phyloP scores from a whole-genome alignment of 2,888 invertebrate genomes.

The Patella caerulea region DNA sequence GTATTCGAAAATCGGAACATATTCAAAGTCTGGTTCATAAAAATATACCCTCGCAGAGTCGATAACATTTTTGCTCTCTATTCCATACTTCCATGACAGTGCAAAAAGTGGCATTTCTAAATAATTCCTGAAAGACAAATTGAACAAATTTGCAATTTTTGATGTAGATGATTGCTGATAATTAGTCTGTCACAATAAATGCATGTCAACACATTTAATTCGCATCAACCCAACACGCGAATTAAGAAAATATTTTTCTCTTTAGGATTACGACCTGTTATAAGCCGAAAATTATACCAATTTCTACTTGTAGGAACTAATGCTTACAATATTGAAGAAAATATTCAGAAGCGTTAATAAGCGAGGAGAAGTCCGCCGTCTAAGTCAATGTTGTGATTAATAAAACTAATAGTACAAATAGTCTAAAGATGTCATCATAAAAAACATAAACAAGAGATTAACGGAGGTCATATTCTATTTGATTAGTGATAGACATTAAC shows the following conservation, averaged over 20 bases:
- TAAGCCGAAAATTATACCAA: not conserved
- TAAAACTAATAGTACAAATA: not conserved
- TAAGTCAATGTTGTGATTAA: conserved; percentile 9
- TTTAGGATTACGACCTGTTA: not conserved
- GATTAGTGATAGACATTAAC: conserved; percentile 5
- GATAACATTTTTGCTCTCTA: no score
- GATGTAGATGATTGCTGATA: no score
- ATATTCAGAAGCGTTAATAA: not conserved
- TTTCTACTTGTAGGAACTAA: not conserved
- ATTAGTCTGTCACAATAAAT: not conserved
- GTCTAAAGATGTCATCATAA: conserved; percentile 10
- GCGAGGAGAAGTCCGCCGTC: not conserved
- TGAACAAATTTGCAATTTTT: no score
- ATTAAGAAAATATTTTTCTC: not conserved
- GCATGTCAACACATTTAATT: not conserved
- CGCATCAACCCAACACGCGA: not conserved
- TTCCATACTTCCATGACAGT: no score
- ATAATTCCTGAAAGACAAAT: no score
- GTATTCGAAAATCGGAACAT: no score
- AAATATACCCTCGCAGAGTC: no score
- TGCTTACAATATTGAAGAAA: not conserved
- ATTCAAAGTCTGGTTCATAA: no score
- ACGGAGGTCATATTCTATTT: not conserved
- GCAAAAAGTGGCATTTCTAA: no score
- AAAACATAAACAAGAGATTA: not conserved